These are phyloP conservation scores for Hololepta plana DNA, from an alignment of 2,888 invertebrate genomes.

Conservation along the genomic window DNA sequence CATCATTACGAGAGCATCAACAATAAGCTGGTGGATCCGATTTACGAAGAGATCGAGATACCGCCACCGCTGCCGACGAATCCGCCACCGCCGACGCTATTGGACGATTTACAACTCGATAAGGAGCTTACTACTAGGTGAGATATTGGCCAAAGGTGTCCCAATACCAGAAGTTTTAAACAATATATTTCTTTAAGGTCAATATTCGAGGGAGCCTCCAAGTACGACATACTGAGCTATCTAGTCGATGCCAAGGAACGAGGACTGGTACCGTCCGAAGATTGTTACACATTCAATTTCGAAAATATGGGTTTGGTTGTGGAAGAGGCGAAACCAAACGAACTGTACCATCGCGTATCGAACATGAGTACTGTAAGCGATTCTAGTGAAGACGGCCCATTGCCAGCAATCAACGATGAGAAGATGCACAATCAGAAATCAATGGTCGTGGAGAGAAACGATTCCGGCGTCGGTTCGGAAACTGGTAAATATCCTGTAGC, in stretches of 20 bases:
- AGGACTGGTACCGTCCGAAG: constrained; percentile 45
- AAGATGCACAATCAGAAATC: not conserved
- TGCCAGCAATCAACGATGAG: constrained; percentile 15
- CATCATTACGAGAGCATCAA: constrained; percentile 59
- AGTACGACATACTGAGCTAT: constrained; percentile 78
- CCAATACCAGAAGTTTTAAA: not conserved
- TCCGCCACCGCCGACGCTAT: constrained; percentile 52
- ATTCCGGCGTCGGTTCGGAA: constrained; percentile 84
- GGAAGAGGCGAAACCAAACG: constrained; percentile 26
- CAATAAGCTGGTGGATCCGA: constrained; percentile 46
- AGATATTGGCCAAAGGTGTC: constrained; percentile 1
- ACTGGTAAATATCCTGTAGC: constrained; percentile 77
- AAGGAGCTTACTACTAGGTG: constrained; percentile 45
- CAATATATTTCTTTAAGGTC: constrained; percentile 29
- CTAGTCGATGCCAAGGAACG: constrained; percentile 73
- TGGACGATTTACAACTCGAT: constrained; percentile 46
- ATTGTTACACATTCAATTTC: constrained; percentile 47
- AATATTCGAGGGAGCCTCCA: constrained; percentile 67
- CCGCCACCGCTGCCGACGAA: constrained; percentile 64
- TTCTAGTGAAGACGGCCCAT: constrained; percentile 68
- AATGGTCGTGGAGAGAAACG: constrained; percentile 63
- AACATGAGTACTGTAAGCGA: constrained; percentile 69
- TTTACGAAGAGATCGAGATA: constrained; percentile 62
- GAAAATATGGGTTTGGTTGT: constrained; percentile 30
- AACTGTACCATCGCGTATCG: constrained; percentile 50